Evolutionary conservation across 2,113 vertebrate genomes (phyloP), one percentile per base, ranked within the genome.

Genomic region (Cavia aperea): DNA sequence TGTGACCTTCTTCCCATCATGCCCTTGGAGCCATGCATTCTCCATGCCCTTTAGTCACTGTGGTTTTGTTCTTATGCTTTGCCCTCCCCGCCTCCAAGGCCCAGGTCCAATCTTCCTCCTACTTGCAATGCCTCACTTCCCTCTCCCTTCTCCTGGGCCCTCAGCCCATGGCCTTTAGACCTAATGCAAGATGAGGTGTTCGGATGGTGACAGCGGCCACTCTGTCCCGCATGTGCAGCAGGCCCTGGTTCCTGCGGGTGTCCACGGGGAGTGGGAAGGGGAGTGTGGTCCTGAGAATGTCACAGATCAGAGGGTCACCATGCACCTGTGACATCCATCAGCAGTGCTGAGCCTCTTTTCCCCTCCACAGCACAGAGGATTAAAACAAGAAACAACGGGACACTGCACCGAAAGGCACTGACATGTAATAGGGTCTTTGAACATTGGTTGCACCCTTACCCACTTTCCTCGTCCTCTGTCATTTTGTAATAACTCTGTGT

Each of bases 351-450:
- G 68, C 16, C 58, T 75, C 79, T 66, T 39, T 79, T 89, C 66
- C 75, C 56, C 54, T 73, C 46, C 7, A 5, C 0, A 4, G 54
- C 26, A 81, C 13, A 36, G 36, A 73, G 68, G 58, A 16, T 33
- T 12, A 5, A 2, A 19, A 15, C 2, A 21, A n/a, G 21, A 5
- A 31, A 14, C 5, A 60, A 19, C 4, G 12, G 0, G 0, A 7
- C 3, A 2, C 3, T 23, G 21, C 23, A 16, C 8, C 10, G 10
- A 14, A 82, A 58, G 9, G 8, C 7, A 26, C 63, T 5, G 1
- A 43, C 12, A 4, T 33, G 12, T 2, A 54, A 51, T 15, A 51
- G 56, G 5, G 24, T 23, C 56, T 51, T 49, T 5, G 65, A 72
- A 46, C 43, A 36, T 5, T 11, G 75, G 43, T 36, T 5, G 13